Evolutionary conservation across 2,888 invertebrate genomes (phyloP).

Genomic region (Watsonalla binaria): DNA sequence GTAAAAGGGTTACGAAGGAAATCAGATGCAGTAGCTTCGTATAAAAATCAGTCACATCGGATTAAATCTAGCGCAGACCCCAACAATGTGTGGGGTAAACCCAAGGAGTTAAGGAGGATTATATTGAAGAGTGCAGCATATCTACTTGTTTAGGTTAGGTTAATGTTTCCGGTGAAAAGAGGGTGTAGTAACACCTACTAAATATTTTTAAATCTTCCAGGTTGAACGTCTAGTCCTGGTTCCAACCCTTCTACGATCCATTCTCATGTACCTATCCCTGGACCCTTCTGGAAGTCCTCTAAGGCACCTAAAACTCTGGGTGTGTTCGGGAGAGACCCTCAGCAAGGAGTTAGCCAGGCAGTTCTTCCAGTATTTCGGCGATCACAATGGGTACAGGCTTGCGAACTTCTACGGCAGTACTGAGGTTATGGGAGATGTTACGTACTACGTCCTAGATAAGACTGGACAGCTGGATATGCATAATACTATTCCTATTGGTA

Average conservation of each 20-base stretch:
- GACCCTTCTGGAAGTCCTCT: constrained; percentile 78
- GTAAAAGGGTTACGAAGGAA: no score
- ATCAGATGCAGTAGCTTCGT: no score
- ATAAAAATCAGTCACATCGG: no score
- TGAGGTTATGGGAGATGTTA: constrained; percentile 95
- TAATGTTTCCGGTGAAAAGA: not conserved
- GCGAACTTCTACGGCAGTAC: constrained; percentile 96
- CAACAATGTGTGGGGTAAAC: no score
- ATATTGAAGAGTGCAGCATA: no score
- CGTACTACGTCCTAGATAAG: constrained; percentile 83
- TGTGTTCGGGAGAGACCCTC: constrained; percentile 92
- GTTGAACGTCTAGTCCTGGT: constrained; percentile 90
- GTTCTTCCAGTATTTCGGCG: constrained; percentile 87
- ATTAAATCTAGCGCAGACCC: no score
- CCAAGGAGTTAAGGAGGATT: no score
- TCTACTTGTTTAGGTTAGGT: no score
- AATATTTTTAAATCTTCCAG: constrained; percentile 43
- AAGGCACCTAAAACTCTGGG: constrained; percentile 84
- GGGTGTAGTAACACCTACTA: not conserved
- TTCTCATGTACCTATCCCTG: constrained; percentile 85
- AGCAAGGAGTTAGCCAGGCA: constrained; percentile 83
- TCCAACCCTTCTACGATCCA: constrained; percentile 88
- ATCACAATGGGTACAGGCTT: constrained; percentile 79
- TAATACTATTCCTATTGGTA: constrained; percentile 90
- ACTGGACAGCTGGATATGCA: constrained; percentile 78